These are phyloP conservation scores for Lamproptera curius DNA, from an alignment of 2,888 invertebrate species.

Conservation along the genomic window DNA sequence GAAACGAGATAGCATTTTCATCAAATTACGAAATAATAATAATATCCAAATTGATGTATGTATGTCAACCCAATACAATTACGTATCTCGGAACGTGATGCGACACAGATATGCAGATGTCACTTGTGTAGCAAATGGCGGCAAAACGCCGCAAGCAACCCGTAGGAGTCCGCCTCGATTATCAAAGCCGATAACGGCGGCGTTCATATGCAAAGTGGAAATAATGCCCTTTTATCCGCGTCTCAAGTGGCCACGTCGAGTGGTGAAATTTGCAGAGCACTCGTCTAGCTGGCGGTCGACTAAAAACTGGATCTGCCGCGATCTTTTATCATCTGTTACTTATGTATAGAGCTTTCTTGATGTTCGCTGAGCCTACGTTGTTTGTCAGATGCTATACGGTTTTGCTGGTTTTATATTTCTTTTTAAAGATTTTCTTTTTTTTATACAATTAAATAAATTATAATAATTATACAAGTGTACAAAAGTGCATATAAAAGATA, in stretches of 20 bases:
- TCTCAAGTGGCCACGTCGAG: conserved; percentile 24
- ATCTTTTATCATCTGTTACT: conserved; percentile 2
- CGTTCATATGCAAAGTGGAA: conserved; percentile 32
- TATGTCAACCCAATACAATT: too few relatives aligned
- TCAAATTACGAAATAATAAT: too few relatives aligned
- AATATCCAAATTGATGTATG: too few relatives aligned
- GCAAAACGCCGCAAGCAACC: conserved; percentile 29
- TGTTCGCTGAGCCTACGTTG: too few relatives aligned
- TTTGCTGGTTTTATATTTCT: too few relatives aligned
- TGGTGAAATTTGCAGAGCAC: conserved; percentile 22
- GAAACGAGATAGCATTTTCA: too few relatives aligned
- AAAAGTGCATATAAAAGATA: too few relatives aligned
- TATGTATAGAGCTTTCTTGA: background rate
- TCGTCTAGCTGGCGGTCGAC: conserved; percentile 13
- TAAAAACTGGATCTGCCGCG: conserved; percentile 5
- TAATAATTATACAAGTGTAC: too few relatives aligned
- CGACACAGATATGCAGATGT: conserved; percentile 30
- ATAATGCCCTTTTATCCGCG: conserved; percentile 29
- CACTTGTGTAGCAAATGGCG: conserved; percentile 37
- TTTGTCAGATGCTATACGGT: too few relatives aligned
- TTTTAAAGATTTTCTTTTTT: too few relatives aligned
- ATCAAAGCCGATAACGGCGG: conserved; percentile 36
- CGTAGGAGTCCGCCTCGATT: conserved; percentile 34
- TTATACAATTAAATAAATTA: too few relatives aligned
- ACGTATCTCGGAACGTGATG: background rate